Evolutionary conservation across 2,113 vertebrate genomes (phyloP).

Genomic region (Caranx ignobilis): DNA sequence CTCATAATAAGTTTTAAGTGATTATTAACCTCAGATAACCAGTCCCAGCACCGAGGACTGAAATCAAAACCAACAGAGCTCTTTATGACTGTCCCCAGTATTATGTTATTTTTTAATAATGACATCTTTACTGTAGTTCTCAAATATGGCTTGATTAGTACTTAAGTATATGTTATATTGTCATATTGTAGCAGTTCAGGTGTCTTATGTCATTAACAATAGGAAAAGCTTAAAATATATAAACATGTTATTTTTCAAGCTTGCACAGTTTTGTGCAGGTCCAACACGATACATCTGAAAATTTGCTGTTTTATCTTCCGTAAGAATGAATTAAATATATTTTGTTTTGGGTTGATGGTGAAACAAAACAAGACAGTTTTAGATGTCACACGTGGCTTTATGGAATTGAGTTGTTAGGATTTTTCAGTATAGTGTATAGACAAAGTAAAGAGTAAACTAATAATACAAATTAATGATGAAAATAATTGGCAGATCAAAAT

Average conservation of each 20-base stretch:
- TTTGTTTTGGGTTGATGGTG: too few relatives aligned
- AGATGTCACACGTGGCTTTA: neutral
- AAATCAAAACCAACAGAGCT: neutral
- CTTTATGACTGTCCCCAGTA: neutral
- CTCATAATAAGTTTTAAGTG: neutral
- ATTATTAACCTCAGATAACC: neutral
- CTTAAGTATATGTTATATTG: neutral
- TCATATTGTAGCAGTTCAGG: neutral
- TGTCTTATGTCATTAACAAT: neutral
- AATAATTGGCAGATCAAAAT: neutral
- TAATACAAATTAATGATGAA: neutral
- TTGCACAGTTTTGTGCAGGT: neutral
- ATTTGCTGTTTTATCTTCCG: too few relatives aligned
- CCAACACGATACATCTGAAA: too few relatives aligned
- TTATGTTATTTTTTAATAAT: neutral
- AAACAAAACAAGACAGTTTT: neutral
- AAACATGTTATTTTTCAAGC: neutral
- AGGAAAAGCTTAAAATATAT: neutral
- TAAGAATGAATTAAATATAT: too few relatives aligned
- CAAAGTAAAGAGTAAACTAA: neutral
- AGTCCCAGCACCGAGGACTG: neutral
- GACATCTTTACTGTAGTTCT: neutral
- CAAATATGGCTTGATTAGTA: neutral
- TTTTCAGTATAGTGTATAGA: neutral
- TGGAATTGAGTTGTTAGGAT: neutral